Conservation (phyloP, 2,113 vertebrate genomes). For the Nycticryphes semicollaris region DNA sequence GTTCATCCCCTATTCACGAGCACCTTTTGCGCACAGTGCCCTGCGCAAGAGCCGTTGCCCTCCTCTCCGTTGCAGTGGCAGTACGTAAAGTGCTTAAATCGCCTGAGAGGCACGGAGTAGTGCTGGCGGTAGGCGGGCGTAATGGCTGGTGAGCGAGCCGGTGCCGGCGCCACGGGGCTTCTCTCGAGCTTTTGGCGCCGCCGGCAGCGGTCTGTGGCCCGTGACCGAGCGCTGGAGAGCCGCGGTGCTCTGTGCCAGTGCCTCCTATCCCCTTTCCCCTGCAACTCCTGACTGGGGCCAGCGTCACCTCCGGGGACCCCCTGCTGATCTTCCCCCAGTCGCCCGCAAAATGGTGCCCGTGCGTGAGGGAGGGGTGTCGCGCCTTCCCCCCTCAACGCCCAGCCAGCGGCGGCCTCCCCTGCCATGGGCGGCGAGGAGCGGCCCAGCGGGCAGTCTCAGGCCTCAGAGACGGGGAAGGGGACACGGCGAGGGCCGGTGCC, state of each 20-base stretch:
- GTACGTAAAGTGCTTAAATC: neutral
- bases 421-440: neutral
- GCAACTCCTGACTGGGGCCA: neutral
- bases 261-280: too few relatives aligned
- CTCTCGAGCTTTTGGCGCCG: too few relatives aligned
- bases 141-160: neutral
- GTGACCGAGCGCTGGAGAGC: neutral
- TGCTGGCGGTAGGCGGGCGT: fast-evolving
- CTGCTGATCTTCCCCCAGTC: neutral
- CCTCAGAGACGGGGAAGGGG: too few relatives aligned
- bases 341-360: slow-evolving; percentile 23
- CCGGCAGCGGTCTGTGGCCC: neutral
- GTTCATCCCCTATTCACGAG: neutral
- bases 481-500: fast-evolving
- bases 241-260: too few relatives aligned
- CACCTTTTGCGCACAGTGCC: neutral
- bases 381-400: neutral
- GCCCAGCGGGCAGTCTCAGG: neutral
- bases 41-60: fast-evolving
- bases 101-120: neutral
- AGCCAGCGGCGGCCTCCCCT: too few relatives aligned
- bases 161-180: neutral
- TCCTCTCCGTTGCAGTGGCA: too few relatives aligned
- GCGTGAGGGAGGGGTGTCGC: neutral
- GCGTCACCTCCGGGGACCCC: neutral